phyloP scores from a whole-genome alignment of 1,140 invertebrate species.

The Charaxes varanes region DNA sequence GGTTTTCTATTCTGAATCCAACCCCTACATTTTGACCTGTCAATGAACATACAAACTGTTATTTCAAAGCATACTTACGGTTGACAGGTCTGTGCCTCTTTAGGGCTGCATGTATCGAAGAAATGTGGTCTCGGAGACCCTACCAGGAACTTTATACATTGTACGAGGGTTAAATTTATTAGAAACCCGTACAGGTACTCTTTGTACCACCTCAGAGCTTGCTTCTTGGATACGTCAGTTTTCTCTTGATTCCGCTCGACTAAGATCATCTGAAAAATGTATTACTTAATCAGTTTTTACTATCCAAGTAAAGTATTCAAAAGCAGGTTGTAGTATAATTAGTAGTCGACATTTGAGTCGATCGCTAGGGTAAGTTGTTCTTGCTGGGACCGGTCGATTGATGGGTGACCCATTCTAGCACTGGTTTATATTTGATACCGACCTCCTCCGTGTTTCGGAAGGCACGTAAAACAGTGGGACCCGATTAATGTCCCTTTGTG shows the following conservation, averaged over 20 bases:
- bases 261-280: slow-evolving; percentile 51
- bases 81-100: slow-evolving; percentile 75
- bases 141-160: slow-evolving; percentile 77
- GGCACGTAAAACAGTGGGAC: too few relatives aligned
- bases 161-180: slow-evolving; percentile 71
- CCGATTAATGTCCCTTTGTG: too few relatives aligned
- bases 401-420: too few relatives aligned
- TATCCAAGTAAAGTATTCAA: too few relatives aligned
- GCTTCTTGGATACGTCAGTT: slow-evolving; percentile 22
- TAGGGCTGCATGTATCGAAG: slow-evolving; percentile 80
- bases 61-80: slow-evolving; percentile 55
- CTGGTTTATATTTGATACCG: too few relatives aligned
- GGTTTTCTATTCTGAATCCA: too few relatives aligned
- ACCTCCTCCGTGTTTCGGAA: too few relatives aligned
- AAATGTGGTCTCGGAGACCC: slow-evolving; percentile 84
- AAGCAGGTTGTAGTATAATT: too few relatives aligned
- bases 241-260: slow-evolving; percentile 39
- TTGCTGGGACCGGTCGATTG: too few relatives aligned
- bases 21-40: neutral
- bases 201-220: slow-evolving; percentile 72
- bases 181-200: slow-evolving; percentile 75
- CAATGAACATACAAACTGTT: slow-evolving; percentile 3
- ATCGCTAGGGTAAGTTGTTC: too few relatives aligned
- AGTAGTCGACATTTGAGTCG: too few relatives aligned
- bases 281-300: too few relatives aligned